These are phyloP conservation scores for Hirundichthys speculiger DNA, from an alignment of 2,113 vertebrate species.

Conservation along the genomic window DNA sequence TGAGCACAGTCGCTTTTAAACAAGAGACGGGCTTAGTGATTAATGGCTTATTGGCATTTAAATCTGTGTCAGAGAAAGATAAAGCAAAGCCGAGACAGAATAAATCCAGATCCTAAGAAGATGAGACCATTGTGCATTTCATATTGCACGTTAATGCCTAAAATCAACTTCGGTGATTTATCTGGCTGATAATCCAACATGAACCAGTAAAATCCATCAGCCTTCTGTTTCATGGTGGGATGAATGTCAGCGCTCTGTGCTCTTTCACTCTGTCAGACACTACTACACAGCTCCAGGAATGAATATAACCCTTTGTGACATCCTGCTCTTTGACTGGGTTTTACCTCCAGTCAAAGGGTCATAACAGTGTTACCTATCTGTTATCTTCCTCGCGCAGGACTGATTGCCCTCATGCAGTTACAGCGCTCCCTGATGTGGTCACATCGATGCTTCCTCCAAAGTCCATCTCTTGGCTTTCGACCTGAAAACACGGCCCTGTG, in stretches of 20 bases:
- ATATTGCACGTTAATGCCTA: constrained; percentile 42
- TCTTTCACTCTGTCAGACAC: constrained; percentile 25
- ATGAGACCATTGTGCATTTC: constrained; percentile 41
- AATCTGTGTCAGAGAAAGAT: neutral
- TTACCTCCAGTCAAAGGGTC: no score
- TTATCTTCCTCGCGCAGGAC: constrained; percentile 30
- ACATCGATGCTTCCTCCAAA: constrained; percentile 34
- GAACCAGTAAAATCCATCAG: constrained; percentile 34
- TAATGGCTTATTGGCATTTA: constrained; percentile 5
- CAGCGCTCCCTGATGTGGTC: constrained; percentile 23
- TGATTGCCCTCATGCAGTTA: constrained; percentile 33
- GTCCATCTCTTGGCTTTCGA: constrained; percentile 30
- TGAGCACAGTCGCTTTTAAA: constrained; percentile 1
- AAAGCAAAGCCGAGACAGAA: neutral
- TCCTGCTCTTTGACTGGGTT: no score
- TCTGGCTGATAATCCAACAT: constrained; percentile 56
- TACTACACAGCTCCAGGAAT: constrained; percentile 4
- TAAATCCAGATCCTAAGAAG: constrained; percentile 46
- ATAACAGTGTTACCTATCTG: no score
- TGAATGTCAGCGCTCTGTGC: constrained; percentile 26
- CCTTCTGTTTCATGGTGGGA: constrained; percentile 25
- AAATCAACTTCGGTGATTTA: constrained; percentile 40
- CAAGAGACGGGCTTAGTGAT: constrained; percentile 4
- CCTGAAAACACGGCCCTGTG: constrained; percentile 43
- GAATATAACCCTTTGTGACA: neutral